A percentile compares a stretch with the other conserved stretches of the same genome.
Conservation (phyloP, 2,888 invertebrate species). For the Terebella lapidaria region DNA sequence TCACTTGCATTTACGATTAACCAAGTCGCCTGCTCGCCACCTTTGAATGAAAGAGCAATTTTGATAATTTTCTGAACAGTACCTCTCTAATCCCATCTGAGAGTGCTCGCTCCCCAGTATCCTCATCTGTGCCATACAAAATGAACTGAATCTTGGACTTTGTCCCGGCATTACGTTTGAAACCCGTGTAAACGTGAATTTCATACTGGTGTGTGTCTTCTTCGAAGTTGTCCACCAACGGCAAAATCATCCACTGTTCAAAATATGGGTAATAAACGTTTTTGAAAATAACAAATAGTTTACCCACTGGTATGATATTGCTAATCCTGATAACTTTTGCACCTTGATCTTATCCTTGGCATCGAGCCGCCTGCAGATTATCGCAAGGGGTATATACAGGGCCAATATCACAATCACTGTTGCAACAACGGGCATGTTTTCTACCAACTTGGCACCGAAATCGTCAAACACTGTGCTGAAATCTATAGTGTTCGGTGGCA, state of each 20-base stretch:
- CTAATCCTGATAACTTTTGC: background rate
- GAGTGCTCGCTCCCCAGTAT: conserved; percentile 5
- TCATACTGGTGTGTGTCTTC: conserved; percentile 9
- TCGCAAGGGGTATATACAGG: conserved; percentile 7
- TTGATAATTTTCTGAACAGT: too few relatives aligned
- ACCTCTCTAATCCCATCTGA: conserved; percentile 6
- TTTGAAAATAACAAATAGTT: too few relatives aligned
- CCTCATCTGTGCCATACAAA: conserved; percentile 10
- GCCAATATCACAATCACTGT: conserved; percentile 22
- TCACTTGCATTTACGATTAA: too few relatives aligned
- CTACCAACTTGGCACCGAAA: conserved; percentile 23
- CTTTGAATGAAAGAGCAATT: too few relatives aligned
- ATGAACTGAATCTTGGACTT: conserved; percentile 11
- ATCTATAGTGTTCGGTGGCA: conserved; percentile 30
- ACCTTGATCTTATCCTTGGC: conserved; percentile 11
- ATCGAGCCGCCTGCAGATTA: conserved; percentile 5
- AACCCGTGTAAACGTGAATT: conserved; percentile 12
- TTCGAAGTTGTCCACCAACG: conserved; percentile 7
- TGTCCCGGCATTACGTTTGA: conserved; percentile 2
- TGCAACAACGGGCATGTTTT: conserved; percentile 29
- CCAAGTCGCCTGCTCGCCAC: too few relatives aligned
- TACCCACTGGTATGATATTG: background rate
- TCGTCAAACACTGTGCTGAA: conserved; percentile 31
- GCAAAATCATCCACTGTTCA: conserved; percentile 8
- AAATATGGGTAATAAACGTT: too few relatives aligned